These are phyloP conservation scores for Urosaurus nigricauda DNA, from an alignment of 2,797 vertebrate genomes.

Conservation along the genomic window DNA sequence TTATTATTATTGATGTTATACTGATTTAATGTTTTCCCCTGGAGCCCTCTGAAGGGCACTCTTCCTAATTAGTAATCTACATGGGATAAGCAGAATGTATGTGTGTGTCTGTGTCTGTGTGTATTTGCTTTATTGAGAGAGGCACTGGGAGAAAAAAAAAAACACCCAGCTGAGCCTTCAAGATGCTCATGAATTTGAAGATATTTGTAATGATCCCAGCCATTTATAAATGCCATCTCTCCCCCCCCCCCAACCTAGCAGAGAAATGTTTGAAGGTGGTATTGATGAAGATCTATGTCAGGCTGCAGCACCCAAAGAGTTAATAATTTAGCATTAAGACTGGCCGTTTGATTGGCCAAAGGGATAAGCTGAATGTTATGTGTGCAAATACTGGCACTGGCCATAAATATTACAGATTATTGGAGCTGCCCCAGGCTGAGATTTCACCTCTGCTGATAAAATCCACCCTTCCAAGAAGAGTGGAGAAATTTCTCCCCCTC, in stretches of 20 bases:
- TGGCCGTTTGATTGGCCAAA: constrained; percentile 23
- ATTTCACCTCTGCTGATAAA: constrained; percentile 40
- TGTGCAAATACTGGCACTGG: constrained; percentile 32
- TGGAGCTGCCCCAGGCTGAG: constrained; percentile 28
- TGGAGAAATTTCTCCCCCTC: background rate
- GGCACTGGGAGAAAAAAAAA: too few relatives aligned
- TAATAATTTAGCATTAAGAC: constrained; percentile 41
- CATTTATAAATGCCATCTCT: constrained; percentile 31
- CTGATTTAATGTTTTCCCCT: constrained; percentile 69
- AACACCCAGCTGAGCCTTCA: background rate
- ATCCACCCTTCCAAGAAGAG: constrained; percentile 36
- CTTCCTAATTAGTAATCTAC: constrained; percentile 69
- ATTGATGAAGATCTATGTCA: background rate
- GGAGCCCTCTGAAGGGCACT: constrained; percentile 59
- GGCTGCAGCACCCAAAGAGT: background rate
- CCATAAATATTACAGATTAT: constrained; percentile 54
- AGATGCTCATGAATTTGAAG: constrained; percentile 43
- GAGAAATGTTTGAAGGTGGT: background rate
- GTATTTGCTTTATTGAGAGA: background rate
- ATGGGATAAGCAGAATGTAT: constrained; percentile 56
- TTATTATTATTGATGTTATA: constrained; percentile 58
- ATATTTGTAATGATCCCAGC: constrained; percentile 43
- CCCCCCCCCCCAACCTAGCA: background rate
- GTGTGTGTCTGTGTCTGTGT: background rate
- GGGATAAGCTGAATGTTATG: background rate